Conservation (phyloP, 2,113 vertebrate genomes). For the Oryctolagus cuniculus region mOryCun1.1 NC_091438.1:102199501-102200000, state of each 20-base stretch:
- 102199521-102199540: slow-evolving; percentile 54
- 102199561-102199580: slow-evolving; percentile 22
- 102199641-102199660: not conserved
- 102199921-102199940: not conserved
- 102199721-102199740: not conserved
- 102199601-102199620: not conserved
- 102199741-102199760: not conserved
- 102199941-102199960: slow-evolving; percentile 26
- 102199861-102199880: not conserved
- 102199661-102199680: slow-evolving; percentile 1
- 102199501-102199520: not conserved
- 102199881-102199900: slow-evolving; percentile 4
- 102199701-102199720: not conserved
- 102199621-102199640: not conserved
- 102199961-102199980: not conserved
- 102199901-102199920: not conserved
- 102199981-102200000: slow-evolving; percentile 30
- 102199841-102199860: not conserved
- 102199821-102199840: not conserved
- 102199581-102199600: not conserved
- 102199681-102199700: not conserved
- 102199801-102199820: not conserved
- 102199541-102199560: slow-evolving; percentile 24
- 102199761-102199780: not conserved
- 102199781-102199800: not conserved